Percentiles rank a stretch among this genome's conserved stretches.
Evolutionary conservation across 2,113 vertebrate genomes (phyloP).

Genomic region (Aptenodytes patagonicus): DNA sequence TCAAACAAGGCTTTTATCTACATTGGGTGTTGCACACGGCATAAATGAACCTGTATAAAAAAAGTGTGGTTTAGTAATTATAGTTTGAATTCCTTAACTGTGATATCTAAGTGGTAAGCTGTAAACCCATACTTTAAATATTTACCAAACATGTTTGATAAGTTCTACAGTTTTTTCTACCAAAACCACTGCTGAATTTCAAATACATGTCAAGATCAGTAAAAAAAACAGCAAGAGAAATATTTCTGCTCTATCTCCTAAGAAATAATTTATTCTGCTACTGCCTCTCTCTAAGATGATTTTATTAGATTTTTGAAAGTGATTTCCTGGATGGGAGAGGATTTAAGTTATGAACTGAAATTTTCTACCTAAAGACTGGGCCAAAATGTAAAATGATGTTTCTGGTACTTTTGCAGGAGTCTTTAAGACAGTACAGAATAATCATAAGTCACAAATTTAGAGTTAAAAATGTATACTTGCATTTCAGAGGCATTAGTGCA

Average conservation of each 20-base stretch:
- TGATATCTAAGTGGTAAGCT: neutral
- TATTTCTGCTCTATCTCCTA: neutral
- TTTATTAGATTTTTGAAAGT: neutral
- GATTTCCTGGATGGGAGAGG: neutral
- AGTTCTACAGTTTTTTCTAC: neutral
- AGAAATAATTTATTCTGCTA: neutral
- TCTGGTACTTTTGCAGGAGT: neutral
- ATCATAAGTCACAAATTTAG: neutral
- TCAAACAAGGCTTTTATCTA: neutral
- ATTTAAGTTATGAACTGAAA: neutral
- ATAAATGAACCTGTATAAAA: neutral
- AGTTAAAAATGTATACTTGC: neutral
- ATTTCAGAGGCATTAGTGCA: neutral
- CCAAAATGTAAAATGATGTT: neutral
- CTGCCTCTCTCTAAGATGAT: neutral
- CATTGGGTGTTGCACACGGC: neutral
- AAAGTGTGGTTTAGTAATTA: neutral
- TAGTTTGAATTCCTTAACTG: neutral
- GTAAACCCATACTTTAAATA: neutral
- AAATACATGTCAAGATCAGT: neutral
- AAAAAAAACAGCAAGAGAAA: neutral
- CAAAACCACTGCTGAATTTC: neutral
- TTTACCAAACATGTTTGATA: neutral
- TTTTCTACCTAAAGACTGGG: neutral
- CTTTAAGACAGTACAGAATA: neutral